Evolutionary conservation across 2,797 vertebrate species (phyloP).

Genomic region (Parambassis ranga): DNA sequence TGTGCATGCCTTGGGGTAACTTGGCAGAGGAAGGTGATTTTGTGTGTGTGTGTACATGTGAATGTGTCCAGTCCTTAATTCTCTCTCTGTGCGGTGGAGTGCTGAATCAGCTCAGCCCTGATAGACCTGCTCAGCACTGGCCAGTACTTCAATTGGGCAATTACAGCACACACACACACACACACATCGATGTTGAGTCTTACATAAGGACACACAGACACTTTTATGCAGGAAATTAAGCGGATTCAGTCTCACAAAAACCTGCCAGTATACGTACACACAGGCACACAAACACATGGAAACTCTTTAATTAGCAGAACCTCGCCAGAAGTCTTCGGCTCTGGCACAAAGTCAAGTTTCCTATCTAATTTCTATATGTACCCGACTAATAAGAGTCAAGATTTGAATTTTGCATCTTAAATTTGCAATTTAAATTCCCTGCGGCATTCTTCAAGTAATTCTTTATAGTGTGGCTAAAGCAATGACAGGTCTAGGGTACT

Average conservation of each 20-base stretch:
- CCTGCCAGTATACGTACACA: background rate
- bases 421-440: constrained; percentile 42
- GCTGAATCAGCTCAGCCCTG: constrained; percentile 64
- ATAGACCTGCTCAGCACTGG: constrained; percentile 54
- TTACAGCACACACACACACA: constrained; percentile 22
- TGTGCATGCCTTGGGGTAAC: constrained; percentile 1
- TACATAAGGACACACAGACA: background rate
- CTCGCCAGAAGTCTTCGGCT: background rate
- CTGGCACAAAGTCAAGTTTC: constrained; percentile 7
- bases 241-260: background rate
- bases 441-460: constrained; percentile 9
- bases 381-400: constrained; percentile 11
- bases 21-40: too few species aligned
- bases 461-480: constrained; percentile 20
- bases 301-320: background rate
- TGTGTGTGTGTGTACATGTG: constrained; percentile 9
- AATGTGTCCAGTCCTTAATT: constrained; percentile 52
- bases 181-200: constrained; percentile 2
- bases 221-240: constrained; percentile 5
- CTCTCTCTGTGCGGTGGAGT: constrained; percentile 29
- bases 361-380: background rate
- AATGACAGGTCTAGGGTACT: constrained; percentile 25
- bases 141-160: constrained; percentile 45
- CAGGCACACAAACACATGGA: background rate
- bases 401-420: constrained; percentile 10